Conservation (phyloP, 1,140 invertebrate species). For the Aethina tumida region DNA sequence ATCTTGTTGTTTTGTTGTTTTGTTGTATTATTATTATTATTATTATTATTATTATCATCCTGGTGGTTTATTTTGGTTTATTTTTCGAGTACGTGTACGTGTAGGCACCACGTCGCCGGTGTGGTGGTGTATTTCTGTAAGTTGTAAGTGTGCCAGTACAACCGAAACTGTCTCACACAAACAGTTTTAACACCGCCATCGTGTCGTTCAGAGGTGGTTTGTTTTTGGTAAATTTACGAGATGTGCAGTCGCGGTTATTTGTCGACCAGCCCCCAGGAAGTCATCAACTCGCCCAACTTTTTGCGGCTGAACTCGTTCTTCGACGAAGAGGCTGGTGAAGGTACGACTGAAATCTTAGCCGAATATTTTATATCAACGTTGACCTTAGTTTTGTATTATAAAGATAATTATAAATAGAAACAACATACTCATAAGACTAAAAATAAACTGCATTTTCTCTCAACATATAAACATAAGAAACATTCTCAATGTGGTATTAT, state of each 20-base stretch:
- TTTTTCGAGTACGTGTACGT: conserved; percentile 9
- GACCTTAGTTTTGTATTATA: conserved; percentile 1
- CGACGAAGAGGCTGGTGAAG: conserved; percentile 22
- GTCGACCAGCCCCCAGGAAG: conserved; percentile 15
- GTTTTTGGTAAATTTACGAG: conserved; percentile 6
- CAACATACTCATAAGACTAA: no score
- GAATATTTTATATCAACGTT: not conserved
- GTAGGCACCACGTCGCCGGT: conserved; percentile 4
- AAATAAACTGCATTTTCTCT: not conserved
- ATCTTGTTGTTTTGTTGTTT: no score
- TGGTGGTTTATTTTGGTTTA: not conserved
- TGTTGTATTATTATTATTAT: no score
- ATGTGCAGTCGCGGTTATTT: conserved; percentile 26
- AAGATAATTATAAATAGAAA: no score
- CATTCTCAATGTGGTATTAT: not conserved
- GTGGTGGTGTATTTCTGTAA: conserved; percentile 13
- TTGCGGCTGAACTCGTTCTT: conserved; percentile 26
- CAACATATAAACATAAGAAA: not conserved
- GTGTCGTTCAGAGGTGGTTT: conserved; percentile 1
- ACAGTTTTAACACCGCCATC: not conserved
- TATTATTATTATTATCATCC: no score
- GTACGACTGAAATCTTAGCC: conserved; percentile 3
- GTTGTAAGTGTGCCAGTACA: conserved; percentile 18
- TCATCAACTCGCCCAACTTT: conserved; percentile 22
- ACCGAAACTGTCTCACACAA: conserved; percentile 2